Base-by-base conservation (phyloP, 2,113 vertebrate species). In the Natator depressus region DNA sequence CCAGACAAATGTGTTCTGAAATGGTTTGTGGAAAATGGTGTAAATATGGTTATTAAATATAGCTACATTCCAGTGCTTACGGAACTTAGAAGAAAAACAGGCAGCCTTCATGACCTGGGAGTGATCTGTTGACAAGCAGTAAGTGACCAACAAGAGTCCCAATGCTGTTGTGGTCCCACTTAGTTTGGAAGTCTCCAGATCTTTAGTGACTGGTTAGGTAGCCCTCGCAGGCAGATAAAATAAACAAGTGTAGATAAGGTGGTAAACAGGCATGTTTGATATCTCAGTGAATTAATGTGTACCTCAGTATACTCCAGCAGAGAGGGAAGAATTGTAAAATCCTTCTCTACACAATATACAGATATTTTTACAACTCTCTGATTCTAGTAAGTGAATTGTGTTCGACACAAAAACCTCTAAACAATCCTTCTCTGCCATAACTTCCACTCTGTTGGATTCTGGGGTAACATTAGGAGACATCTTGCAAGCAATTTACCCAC, bases 11-110 rank as follows among this genome's bases (percentile, higher is more conserved):
- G 0, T 24, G 25, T 81, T 90, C 90, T 89, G 89, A 90, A 88
- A 2, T 20, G n/a, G n/a, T 7, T 90, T 91, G 35, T 38, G 50
- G 57, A 85, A 94, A 93, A 80, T 49, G 54, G 16, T 95, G 94
- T 46, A 96, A 59, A 50, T 53, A 14, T 16, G 72, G 29, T 89
- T 91, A 62, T 84, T 3, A 1, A 65, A 89, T 81, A 49, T 4
- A 20, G 82, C 78, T 50, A 91, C 31, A 50, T 65, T 89, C 10
- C 80, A 92, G 7, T 42, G 11, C 59, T 75, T 53, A 84, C 72
- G 95, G 90, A 93, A 91, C 38, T 78, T 65, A 47, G 93, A 94
- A 79, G 91, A 88, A 59, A 89, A 54, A 62, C 1, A 31, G 69
- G 50, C 82, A 51, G 47, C 9, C n/a, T 22, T 72, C 65, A n/a